Percentiles rank a stretch among this genome's conserved stretches.
Conservation (phyloP, 2,888 invertebrate genomes). For the Polietes domitor region DNA sequence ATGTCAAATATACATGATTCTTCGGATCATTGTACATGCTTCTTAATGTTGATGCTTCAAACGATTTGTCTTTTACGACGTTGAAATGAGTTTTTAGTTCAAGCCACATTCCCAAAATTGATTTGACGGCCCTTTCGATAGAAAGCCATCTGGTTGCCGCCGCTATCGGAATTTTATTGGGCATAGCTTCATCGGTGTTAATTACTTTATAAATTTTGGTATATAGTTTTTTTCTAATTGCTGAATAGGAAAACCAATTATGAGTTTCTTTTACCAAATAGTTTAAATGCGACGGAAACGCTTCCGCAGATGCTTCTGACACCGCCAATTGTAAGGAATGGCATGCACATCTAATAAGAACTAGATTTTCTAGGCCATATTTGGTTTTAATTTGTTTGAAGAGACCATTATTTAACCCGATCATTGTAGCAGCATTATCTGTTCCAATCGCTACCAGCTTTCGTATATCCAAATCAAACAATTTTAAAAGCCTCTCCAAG, state of each 20-base stretch:
- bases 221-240: conserved; percentile 37
- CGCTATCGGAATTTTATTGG: conserved; percentile 15
- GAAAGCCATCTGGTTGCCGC: conserved; percentile 13
- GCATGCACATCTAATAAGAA: conserved; percentile 19
- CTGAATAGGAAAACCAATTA: conserved; percentile 47
- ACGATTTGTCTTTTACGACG: conserved; percentile 3
- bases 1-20: too few species aligned
- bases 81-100: conserved; percentile 29
- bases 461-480: conserved; percentile 13
- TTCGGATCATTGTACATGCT: too few species aligned
- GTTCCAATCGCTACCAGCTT: conserved; percentile 33
- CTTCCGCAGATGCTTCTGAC: conserved; percentile 6
- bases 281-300: conserved; percentile 39
- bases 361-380: too few species aligned
- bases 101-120: conserved; percentile 28
- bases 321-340: conserved; percentile 42
- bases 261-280: conserved; percentile 44
- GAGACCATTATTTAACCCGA: conserved; percentile 12
- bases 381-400: conserved; percentile 11
- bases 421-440: conserved; percentile 20
- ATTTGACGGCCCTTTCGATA: conserved; percentile 22
- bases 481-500: conserved; percentile 18
- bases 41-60: neutral
- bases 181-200: conserved; percentile 8
- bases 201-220: conserved; percentile 37